A percentile compares a stretch with the other conserved stretches of the same genome.
Evolutionary conservation across 2,797 vertebrate species (phyloP).

Genomic region (Uromys caudimaculatus): DNA sequence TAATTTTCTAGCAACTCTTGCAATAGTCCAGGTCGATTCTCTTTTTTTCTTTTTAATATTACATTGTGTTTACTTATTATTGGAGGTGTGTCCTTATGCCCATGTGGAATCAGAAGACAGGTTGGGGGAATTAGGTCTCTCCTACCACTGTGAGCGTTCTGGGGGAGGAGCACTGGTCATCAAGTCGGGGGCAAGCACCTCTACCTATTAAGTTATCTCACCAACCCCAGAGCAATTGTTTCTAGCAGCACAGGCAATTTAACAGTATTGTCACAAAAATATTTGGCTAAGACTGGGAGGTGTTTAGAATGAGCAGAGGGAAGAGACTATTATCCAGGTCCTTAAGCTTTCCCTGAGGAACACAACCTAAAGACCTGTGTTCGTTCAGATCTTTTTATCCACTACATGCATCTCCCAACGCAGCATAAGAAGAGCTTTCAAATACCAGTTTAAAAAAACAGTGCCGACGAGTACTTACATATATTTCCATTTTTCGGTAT

Average conservation of each 20-base stretch:
- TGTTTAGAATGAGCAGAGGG: neutral
- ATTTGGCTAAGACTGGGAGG: neutral
- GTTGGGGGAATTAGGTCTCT: neutral
- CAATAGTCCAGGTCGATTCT: neutral
- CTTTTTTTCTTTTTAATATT: neutral
- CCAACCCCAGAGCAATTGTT: neutral
- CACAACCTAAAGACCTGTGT: neutral
- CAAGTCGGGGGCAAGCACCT: neutral
- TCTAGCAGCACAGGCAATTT: neutral
- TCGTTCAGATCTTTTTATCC: neutral
- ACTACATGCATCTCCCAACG: neutral
- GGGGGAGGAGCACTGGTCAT: too few species aligned
- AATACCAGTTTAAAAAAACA: neutral
- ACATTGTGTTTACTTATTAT: neutral
- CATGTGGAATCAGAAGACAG: neutral
- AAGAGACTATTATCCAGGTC: neutral
- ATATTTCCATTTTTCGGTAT: conserved; percentile 98
- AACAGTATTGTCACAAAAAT: neutral
- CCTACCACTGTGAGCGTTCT: neutral
- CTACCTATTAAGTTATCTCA: neutral
- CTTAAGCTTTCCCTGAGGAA: neutral
- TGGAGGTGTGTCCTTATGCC: neutral
- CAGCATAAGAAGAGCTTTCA: neutral
- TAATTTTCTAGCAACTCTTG: neutral
- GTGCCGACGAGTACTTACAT: conserved; percentile 89